phyloP scores from a whole-genome alignment of 2,797 vertebrate species.

The Lateolabrax maculatus region DNA sequence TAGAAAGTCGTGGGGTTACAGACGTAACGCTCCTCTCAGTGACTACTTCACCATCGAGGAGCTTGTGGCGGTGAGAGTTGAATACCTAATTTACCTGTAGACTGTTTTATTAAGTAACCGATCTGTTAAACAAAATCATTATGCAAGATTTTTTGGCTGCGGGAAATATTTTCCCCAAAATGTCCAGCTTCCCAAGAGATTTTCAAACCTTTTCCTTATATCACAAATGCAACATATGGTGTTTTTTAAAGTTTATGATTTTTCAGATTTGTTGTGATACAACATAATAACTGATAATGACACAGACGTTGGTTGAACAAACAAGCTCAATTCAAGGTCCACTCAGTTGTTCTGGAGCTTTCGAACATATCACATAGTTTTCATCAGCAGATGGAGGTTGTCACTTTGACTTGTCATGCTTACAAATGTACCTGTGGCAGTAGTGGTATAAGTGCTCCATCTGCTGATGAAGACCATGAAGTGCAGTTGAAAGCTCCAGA shows the following conservation, averaged over 20 bases:
- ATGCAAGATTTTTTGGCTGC: not conserved
- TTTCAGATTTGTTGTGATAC: not conserved
- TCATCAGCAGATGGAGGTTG: no score
- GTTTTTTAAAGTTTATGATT: no score
- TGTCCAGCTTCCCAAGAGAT: no score
- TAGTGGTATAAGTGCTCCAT: no score
- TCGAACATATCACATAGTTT: not conserved
- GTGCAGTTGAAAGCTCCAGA: no score
- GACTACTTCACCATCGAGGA: constrained; percentile 91
- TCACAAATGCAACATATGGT: no score
- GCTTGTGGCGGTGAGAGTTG: constrained; percentile 85
- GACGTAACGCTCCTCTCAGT: constrained; percentile 87
- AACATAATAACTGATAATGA: no score
- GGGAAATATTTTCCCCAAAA: not conserved
- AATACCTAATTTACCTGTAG: not conserved
- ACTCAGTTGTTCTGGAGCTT: not conserved
- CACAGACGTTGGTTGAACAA: no score
- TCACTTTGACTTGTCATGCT: no score
- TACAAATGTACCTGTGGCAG: no score
- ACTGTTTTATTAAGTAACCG: not conserved
- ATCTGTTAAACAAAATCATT: not conserved
- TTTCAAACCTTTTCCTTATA: no score
- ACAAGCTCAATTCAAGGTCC: not conserved
- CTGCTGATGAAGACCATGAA: no score
- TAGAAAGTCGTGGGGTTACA: constrained; percentile 92